A percentile compares a stretch with the other conserved stretches of the same genome.
Evolutionary conservation across 2,113 vertebrate genomes (phyloP).

Genomic region (Eolophus roseicapilla): DNA sequence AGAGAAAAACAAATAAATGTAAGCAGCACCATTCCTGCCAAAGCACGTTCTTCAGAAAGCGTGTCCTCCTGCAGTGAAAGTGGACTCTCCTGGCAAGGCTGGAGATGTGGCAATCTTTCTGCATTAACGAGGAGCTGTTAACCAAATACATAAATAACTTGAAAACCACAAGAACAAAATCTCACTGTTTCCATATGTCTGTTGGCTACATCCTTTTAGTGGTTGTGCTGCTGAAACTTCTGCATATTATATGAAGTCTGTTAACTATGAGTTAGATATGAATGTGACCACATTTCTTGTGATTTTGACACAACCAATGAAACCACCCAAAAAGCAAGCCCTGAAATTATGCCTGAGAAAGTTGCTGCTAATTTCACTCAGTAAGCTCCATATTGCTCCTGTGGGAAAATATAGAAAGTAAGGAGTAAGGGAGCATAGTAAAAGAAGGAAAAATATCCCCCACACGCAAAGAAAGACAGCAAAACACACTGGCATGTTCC

Average conservation of each 20-base stretch:
- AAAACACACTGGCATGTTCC: conserved; percentile 10
- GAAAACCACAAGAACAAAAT: conserved; percentile 22
- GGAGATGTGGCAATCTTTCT: background rate
- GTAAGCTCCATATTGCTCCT: background rate
- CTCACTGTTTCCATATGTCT: conserved; percentile 7
- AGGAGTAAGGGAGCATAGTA: background rate
- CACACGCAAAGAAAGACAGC: background rate
- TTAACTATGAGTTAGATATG: conserved; percentile 6
- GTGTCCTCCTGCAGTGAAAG: conserved; percentile 5
- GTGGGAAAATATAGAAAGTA: background rate
- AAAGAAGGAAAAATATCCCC: background rate
- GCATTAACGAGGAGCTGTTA: background rate
- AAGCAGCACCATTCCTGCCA: background rate
- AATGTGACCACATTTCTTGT: background rate
- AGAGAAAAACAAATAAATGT: background rate
- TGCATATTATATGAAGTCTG: background rate
- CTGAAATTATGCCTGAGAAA: background rate
- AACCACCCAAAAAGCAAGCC: background rate
- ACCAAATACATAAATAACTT: conserved; percentile 30
- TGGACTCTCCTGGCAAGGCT: background rate
- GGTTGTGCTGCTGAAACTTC: conserved; percentile 11
- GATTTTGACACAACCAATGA: background rate
- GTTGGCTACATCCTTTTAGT: background rate
- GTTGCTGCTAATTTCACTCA: background rate
- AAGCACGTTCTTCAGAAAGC: background rate